A percentile compares a stretch with the other conserved stretches of the same genome.
phyloP scores from a whole-genome alignment of 2,113 vertebrate genomes.

The Dolichotis patagonum region DNA sequence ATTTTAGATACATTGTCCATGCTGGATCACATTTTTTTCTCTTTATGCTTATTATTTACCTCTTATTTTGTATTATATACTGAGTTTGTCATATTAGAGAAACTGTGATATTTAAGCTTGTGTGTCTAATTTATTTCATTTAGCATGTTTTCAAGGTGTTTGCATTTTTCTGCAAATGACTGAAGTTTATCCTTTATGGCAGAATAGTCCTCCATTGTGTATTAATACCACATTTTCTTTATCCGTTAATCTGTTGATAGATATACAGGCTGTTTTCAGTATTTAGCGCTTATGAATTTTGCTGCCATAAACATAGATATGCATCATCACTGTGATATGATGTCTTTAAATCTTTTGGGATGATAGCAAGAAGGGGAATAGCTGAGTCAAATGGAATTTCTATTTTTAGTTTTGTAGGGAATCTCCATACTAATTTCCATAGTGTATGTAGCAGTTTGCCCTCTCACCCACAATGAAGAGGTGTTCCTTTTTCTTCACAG shows the following conservation, averaged over 20 bases:
- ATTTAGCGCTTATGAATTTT: background rate
- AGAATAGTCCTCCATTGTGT: background rate
- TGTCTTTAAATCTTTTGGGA: background rate
- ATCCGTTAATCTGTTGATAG: background rate
- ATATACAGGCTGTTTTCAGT: background rate
- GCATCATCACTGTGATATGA: background rate
- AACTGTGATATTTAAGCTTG: background rate
- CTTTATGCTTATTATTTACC: background rate
- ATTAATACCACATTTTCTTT: background rate
- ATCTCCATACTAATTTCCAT: background rate
- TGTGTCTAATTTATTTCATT: background rate
- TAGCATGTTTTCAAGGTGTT: background rate
- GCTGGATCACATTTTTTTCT: background rate
- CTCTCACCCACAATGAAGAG: background rate
- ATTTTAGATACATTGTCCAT: background rate
- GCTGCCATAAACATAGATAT: background rate
- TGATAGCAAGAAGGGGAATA: background rate
- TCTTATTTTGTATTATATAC: background rate
- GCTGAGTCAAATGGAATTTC: background rate
- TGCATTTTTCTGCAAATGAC: background rate
- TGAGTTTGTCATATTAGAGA: background rate
- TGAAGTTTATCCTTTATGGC: background rate
- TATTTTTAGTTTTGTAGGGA: background rate
- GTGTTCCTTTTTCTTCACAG: background rate
- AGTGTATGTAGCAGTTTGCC: background rate